Conservation (phyloP, 1,140 invertebrate genomes). For the Lordiphosa stackelbergi region DNA sequence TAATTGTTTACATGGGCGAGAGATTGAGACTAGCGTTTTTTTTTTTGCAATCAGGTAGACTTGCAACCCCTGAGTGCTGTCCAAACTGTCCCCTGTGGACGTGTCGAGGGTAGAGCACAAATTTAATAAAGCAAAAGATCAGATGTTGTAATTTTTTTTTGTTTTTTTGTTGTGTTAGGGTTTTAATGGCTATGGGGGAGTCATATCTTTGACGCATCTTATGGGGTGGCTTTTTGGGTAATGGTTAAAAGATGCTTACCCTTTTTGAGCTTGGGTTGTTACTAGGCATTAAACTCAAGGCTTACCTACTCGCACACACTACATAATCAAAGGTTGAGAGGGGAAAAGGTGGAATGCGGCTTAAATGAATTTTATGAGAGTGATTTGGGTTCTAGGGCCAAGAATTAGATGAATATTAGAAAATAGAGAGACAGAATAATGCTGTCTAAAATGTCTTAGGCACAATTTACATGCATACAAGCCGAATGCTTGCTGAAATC, state of each 20-base stretch:
- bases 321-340: too few species aligned
- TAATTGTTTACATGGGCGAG: constrained; percentile 63
- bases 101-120: constrained; percentile 42
- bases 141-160: constrained; percentile 47
- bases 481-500: too few species aligned
- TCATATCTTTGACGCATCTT: constrained; percentile 47
- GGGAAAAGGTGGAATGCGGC: too few species aligned
- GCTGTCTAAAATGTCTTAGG: too few species aligned
- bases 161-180: constrained; percentile 3
- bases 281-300: too few species aligned
- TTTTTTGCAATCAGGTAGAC: constrained; percentile 57
- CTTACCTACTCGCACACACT: too few species aligned
- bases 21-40: constrained; percentile 30
- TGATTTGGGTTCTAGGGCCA: too few species aligned
- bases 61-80: constrained; percentile 49
- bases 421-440: too few species aligned
- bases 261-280: constrained; percentile 9
- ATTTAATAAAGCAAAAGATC: constrained; percentile 66
- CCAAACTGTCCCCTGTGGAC: constrained; percentile 62
- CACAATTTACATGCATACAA: too few species aligned
- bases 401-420: too few species aligned
- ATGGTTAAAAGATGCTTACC: constrained; percentile 13
- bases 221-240: constrained; percentile 37
- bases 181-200: constrained; percentile 57
- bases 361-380: too few species aligned